Base-by-base conservation (phyloP, 2,888 invertebrate species). In the Ophion costatus region DNA sequence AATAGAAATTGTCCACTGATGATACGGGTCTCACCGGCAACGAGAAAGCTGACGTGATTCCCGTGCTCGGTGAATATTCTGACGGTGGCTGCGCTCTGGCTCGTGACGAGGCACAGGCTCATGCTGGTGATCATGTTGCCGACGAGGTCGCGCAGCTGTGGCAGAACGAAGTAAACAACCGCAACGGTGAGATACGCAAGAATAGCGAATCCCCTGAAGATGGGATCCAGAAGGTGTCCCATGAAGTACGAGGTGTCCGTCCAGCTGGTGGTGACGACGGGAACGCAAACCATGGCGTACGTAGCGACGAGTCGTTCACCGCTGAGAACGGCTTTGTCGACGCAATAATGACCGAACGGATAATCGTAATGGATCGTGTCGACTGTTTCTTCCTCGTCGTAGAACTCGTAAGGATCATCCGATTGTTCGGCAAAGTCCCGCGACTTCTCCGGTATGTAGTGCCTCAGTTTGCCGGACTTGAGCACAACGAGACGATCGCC, bases 61-160 rank as follows among this genome's bases (percentile, higher is more conserved):
- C 96, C 96, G 88, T 96, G 96, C 90, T 98, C 96, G 0, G 97
- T 97, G 90, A 97, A 96, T 91, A 97, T 96, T 89, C 96, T 95
- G 20, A 97, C 97, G 85, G 97, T 95, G 92, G 97, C 96, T 10
- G 97, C 97, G 9, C 96, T 96, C 93, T 98, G 97, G 88, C 96
- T 96, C 6, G 96, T 94, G 90, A 97, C 96, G 88, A 98, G 94
- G 90, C 98, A 98, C 64, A 97, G 91, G 81, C 96, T 96, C 91
- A 98, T 96, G 69, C 97, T 97, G 1, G 97, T 97, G 83, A 98
- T 96, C 87, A 98, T 97, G 92, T 98, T 98, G 2, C 98, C 98
- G 56, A 97, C 96, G 73, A 98, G 94, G 94, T 98, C 97, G 91
- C 97, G 94, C 80, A 98, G 94, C 74, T 97, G 97, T 17, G 98